A percentile compares a stretch with the other conserved stretches of the same genome.
Evolutionary conservation across 2,888 invertebrate genomes (phyloP).

Genomic region (Cheilosia urbana): DNA sequence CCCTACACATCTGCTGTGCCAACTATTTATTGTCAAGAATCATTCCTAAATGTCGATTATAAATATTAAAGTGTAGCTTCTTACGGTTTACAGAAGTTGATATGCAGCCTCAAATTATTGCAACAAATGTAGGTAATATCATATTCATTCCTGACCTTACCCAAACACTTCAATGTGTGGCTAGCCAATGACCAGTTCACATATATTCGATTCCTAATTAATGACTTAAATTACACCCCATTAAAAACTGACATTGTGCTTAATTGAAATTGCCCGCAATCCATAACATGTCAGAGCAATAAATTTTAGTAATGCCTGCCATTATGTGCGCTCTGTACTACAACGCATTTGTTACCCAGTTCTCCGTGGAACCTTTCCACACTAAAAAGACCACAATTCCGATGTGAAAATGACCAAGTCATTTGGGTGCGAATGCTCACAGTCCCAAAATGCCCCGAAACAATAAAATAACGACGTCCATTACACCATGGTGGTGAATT

Average conservation of each 20-base stretch:
- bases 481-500: constrained; percentile 58
- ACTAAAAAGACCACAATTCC: constrained; percentile 32
- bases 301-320: constrained; percentile 57
- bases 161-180: neutral
- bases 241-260: constrained; percentile 47
- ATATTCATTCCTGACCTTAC: neutral
- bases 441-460: constrained; percentile 66
- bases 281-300: constrained; percentile 41
- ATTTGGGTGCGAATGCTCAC: constrained; percentile 40
- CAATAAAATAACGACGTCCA: constrained; percentile 64
- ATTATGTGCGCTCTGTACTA: constrained; percentile 46
- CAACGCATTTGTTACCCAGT: constrained; percentile 47
- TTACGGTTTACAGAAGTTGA: too few relatives aligned
- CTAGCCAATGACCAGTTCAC: neutral
- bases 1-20: too few relatives aligned
- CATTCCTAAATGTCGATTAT: too few relatives aligned
- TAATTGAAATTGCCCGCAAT: constrained; percentile 52
- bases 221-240: constrained; percentile 47
- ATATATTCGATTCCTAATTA: constrained; percentile 18
- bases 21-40: too few relatives aligned
- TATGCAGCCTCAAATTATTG: too few relatives aligned
- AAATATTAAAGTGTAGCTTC: too few relatives aligned
- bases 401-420: constrained; percentile 30
- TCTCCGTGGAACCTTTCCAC: constrained; percentile 20
- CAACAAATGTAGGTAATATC: neutral